Conservation (phyloP, 2,888 invertebrate genomes). For the Ypsolopha scabrella region DNA sequence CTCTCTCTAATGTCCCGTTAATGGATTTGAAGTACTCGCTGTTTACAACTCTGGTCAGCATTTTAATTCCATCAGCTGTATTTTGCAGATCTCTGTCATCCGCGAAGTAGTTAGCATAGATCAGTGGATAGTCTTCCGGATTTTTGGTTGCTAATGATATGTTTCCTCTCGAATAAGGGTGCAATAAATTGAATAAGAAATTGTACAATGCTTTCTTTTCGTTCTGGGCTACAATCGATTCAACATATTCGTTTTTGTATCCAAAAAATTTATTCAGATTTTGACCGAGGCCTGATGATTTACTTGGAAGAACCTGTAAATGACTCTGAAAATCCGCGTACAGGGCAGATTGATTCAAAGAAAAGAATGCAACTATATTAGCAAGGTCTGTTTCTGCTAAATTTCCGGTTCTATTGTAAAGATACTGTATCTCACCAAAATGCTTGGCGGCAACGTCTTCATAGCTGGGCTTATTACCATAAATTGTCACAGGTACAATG, state of each 20-base stretch:
- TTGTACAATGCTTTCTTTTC: slow-evolving; percentile 29
- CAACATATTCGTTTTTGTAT: slow-evolving; percentile 23
- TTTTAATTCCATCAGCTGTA: slow-evolving; percentile 27
- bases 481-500: slow-evolving; percentile 38
- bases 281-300: slow-evolving; percentile 38
- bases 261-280: slow-evolving; percentile 12
- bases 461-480: slow-evolving; percentile 25
- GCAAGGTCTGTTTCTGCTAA: slow-evolving; percentile 55
- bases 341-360: slow-evolving; percentile 33
- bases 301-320: slow-evolving; percentile 27
- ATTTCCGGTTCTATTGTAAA: slow-evolving; percentile 58
- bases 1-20: slow-evolving; percentile 24
- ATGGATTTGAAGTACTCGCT: slow-evolving; percentile 30
- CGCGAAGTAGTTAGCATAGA: slow-evolving; percentile 74
- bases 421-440: slow-evolving; percentile 51
- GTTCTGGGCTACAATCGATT: slow-evolving; percentile 25
- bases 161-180: slow-evolving; percentile 64
- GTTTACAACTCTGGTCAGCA: slow-evolving; percentile 26
- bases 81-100: slow-evolving; percentile 61
- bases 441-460: slow-evolving; percentile 19
- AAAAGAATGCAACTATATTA: slow-evolving; percentile 74
- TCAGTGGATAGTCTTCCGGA: slow-evolving; percentile 69
- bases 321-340: slow-evolving; percentile 37
- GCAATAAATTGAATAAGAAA: slow-evolving; percentile 39
- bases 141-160: slow-evolving; percentile 66